A percentile compares a stretch with the other conserved stretches of the same genome.
phyloP scores from a whole-genome alignment of 1,140 invertebrate genomes.

The Drosophila lacteicornis region DNA sequence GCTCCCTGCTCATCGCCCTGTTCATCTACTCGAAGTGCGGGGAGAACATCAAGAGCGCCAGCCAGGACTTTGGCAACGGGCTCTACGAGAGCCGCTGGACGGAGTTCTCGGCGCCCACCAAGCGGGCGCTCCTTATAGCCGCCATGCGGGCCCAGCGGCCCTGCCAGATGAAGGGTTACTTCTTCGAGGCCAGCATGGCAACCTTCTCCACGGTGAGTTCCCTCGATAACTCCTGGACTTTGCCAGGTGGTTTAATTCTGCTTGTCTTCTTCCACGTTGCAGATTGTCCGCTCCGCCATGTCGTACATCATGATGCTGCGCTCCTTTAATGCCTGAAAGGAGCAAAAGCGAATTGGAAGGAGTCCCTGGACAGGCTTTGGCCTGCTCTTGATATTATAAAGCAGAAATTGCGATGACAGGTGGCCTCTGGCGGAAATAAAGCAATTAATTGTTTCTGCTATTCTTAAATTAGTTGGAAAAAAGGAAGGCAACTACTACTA shows the following conservation, averaged over 20 bases:
- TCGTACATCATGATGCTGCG: conserved; percentile 77
- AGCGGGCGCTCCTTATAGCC: conserved; percentile 36
- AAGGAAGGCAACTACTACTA: not conserved
- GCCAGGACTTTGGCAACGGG: conserved; percentile 55
- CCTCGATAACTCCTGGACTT: too few species aligned
- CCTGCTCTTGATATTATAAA: not conserved
- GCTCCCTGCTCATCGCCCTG: conserved; percentile 62
- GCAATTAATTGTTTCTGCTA: not conserved
- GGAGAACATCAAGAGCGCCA: conserved; percentile 68
- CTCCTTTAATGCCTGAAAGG: conserved; percentile 53
- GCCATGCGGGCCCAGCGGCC: conserved; percentile 64
- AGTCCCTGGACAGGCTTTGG: not conserved
- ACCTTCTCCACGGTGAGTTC: conserved; percentile 62
- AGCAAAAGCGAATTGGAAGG: not conserved
- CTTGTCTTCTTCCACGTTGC: not conserved
- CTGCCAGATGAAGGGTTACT: conserved; percentile 65
- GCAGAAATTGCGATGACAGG: conserved; percentile 1
- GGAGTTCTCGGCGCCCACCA: conserved; percentile 54
- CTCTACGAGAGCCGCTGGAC: conserved; percentile 61
- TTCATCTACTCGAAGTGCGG: conserved; percentile 74
- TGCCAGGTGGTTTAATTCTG: not conserved
- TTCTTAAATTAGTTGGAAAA: not conserved
- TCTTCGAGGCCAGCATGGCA: conserved; percentile 73
- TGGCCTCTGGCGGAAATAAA: not conserved
- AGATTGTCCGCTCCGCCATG: conserved; percentile 70